These are phyloP conservation scores for Sebastes hubbsi DNA, from an alignment of 2,797 vertebrate species.

Conservation along the genomic window DNA sequence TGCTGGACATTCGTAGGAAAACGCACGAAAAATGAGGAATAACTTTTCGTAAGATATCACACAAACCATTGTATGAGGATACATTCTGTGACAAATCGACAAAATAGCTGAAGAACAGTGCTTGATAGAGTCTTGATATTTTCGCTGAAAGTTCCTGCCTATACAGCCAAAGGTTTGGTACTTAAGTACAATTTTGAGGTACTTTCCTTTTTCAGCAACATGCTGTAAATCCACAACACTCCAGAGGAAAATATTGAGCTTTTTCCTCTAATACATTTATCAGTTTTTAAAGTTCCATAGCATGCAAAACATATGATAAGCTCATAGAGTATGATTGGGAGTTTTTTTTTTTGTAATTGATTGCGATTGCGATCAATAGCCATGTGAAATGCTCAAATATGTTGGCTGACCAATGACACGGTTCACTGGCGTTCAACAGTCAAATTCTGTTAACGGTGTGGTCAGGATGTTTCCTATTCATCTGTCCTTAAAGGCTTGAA, in stretches of 20 bases:
- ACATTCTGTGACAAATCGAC: neutral
- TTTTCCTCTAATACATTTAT: slow-evolving; percentile 31
- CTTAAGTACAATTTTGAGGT: slow-evolving; percentile 11
- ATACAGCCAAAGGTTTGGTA: neutral
- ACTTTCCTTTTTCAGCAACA: slow-evolving; percentile 1
- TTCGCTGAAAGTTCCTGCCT: neutral
- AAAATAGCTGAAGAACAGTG: neutral
- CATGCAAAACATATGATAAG: slow-evolving; percentile 39
- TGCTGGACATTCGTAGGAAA: neutral
- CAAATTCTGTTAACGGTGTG: slow-evolving; percentile 60
- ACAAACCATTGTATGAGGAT: neutral
- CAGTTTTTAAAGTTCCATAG: slow-evolving; percentile 55
- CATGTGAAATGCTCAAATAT: slow-evolving; percentile 38
- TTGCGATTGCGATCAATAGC: slow-evolving; percentile 60
- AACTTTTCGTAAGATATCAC: neutral
- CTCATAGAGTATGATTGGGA: slow-evolving; percentile 1
- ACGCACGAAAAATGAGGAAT: neutral
- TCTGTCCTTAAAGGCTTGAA: slow-evolving; percentile 34
- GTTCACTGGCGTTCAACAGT: slow-evolving; percentile 62
- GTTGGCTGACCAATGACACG: slow-evolving; percentile 70
- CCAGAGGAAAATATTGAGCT: slow-evolving; percentile 15
- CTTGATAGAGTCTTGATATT: neutral
- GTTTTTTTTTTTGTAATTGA: slow-evolving; percentile 46
- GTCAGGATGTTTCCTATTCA: slow-evolving; percentile 64
- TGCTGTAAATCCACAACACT: slow-evolving; percentile 5